Conservation (phyloP, 1,140 invertebrate genomes). For the Calycopis cecrops region DNA sequence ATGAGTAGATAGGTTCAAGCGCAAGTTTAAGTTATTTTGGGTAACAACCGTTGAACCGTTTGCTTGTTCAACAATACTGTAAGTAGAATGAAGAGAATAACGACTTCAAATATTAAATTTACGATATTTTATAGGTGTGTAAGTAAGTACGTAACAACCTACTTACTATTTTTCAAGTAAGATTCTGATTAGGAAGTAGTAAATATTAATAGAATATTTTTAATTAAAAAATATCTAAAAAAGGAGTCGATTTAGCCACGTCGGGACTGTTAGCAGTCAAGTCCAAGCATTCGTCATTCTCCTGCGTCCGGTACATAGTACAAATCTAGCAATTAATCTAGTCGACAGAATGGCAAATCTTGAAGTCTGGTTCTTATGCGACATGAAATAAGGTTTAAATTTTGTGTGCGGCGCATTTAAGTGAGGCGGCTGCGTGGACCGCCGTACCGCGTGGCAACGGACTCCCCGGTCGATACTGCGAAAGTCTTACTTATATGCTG, state of each 20-base stretch:
- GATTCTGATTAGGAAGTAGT: too few relatives aligned
- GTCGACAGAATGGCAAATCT: slow-evolving; percentile 66
- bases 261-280: slow-evolving; percentile 44
- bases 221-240: slow-evolving; percentile 27
- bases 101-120: too few relatives aligned
- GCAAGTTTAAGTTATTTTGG: too few relatives aligned
- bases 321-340: slow-evolving; percentile 59
- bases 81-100: too few relatives aligned
- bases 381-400: slow-evolving; percentile 38
- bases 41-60: too few relatives aligned
- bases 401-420: slow-evolving; percentile 43
- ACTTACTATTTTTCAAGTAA: too few relatives aligned
- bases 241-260: slow-evolving; percentile 56
- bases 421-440: slow-evolving; percentile 49
- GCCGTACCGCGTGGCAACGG: slow-evolving; percentile 47
- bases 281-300: slow-evolving; percentile 68
- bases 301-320: slow-evolving; percentile 46
- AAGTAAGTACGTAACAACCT: too few relatives aligned
- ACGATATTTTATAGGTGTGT: too few relatives aligned
- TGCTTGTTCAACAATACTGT: too few relatives aligned
- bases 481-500: slow-evolving; percentile 26
- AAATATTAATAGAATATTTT: too few relatives aligned
- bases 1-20: too few relatives aligned
- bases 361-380: slow-evolving; percentile 44
- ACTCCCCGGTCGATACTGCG: slow-evolving; percentile 33